Evolutionary conservation across 2,888 invertebrate genomes (phyloP), one percentile per base, ranked within the genome.

Genomic region (Ephialtes manifestator): DNA sequence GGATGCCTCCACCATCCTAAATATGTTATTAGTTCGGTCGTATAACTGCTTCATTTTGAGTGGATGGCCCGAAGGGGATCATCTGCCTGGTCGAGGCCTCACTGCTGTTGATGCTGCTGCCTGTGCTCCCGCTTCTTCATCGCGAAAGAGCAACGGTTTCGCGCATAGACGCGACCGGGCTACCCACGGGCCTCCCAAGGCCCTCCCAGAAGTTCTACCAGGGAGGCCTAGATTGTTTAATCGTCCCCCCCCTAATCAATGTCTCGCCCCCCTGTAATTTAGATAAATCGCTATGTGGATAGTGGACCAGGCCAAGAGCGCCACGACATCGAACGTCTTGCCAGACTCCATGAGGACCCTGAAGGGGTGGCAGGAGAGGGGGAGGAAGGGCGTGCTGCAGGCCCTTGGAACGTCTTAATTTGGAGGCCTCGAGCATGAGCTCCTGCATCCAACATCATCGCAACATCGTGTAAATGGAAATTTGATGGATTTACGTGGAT

Each of bases 21-120:
- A 94, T 94, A 93, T 94, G 93, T 94, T 94, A 94, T 94, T 94
- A 94, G 93, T 92, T 92, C 91, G 93, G 92, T 93, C 93, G 93
- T 94, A 93, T 94, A 94, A 94, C 93, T 92, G 94, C 94, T 94
- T 94, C 93, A 94, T 94, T 94, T 93, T 91, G 92, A 91, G 93
- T 90, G 92, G 91, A 92, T 92, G 91, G 91, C 94, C 93, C 87
- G 90, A 90, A 91, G 94, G 93, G 91, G 92, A 93, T 93, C 93
- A 91, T 93, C 93, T 92, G 91, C 92, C 90, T 88, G 60, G 85
- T 75, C 20, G 31, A 35, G 48, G 51, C 39, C 48, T 74, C 58
- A 35, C 71, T 84, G 80, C 39, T 76, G 71, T 67, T 70, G 72
- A 48, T 53, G 67, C 51, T 67, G 51, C 68, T 65, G 77, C 72